phyloP scores from a whole-genome alignment of 2,113 vertebrate genomes.

The Syngnathoides biaculeatus region DNA sequence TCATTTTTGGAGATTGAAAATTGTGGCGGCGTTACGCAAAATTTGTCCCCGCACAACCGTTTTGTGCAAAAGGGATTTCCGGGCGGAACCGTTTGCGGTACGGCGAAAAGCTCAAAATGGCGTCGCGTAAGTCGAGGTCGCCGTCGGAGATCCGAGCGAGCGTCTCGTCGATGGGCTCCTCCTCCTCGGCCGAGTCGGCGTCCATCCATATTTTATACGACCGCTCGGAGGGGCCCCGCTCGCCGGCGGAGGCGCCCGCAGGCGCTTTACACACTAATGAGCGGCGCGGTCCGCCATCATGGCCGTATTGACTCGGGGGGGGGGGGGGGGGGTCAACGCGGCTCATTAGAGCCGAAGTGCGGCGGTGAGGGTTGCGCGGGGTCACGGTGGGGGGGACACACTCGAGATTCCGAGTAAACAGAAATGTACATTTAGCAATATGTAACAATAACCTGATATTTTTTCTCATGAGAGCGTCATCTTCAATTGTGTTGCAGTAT shows the following conservation, averaged over 20 bases:
- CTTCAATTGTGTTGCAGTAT: too few species aligned
- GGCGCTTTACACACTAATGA: constrained; percentile 66
- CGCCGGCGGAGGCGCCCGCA: constrained; percentile 51
- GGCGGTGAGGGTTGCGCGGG: constrained; percentile 4
- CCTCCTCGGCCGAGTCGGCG: constrained; percentile 33
- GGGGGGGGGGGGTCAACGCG: too few species aligned
- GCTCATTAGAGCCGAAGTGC: too few species aligned
- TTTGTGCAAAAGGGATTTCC: neutral
- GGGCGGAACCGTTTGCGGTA: neutral
- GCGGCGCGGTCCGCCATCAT: constrained; percentile 44
- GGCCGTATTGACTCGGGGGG: constrained; percentile 45
- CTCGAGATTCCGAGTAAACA: too few species aligned
- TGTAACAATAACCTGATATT: too few species aligned
- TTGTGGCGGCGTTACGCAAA: too few species aligned
- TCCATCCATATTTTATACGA: constrained; percentile 57
- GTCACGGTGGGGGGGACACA: neutral
- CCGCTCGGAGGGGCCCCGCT: constrained; percentile 41
- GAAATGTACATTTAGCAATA: too few species aligned
- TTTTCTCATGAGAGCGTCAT: too few species aligned
- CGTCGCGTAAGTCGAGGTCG: neutral
- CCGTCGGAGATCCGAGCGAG: neutral
- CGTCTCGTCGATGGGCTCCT: too few species aligned
- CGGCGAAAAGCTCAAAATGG: neutral
- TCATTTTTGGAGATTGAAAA: too few species aligned
- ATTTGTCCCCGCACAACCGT: too few species aligned